Percentiles rank a stretch among this genome's conserved stretches.
Evolutionary conservation across 2,888 invertebrate genomes (phyloP).

Genomic region (Tholera decimalis): DNA sequence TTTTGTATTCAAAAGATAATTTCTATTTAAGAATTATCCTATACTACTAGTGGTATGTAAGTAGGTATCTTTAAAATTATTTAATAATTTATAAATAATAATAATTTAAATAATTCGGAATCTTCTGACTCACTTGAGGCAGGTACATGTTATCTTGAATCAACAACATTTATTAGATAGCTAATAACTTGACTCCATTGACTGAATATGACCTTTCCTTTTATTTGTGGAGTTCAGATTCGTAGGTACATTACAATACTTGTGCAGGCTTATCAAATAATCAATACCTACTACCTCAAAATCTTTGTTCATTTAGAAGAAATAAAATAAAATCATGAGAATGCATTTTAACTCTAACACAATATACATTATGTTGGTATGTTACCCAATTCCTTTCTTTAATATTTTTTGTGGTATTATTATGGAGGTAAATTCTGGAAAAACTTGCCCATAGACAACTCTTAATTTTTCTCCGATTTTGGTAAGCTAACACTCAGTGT

Average conservation of each 20-base stretch:
- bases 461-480: too few relatives aligned
- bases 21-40: background rate
- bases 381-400: too few relatives aligned
- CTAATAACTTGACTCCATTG: conserved; percentile 5
- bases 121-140: background rate
- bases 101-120: conserved; percentile 5
- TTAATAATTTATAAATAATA: too few relatives aligned
- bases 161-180: conserved; percentile 19
- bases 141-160: conserved; percentile 12
- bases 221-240: conserved; percentile 1
- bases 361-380: too few relatives aligned
- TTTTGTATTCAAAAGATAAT: background rate
- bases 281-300: background rate
- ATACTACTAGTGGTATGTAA: too few relatives aligned
- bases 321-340: too few relatives aligned
- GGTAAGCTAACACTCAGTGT: background rate
- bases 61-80: too few relatives aligned
- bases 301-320: too few relatives aligned
- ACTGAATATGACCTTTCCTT: conserved; percentile 8
- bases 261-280: background rate
- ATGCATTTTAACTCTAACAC: too few relatives aligned
- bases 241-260: background rate
- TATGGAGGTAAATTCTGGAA: too few relatives aligned
- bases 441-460: too few relatives aligned
- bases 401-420: too few relatives aligned